Base-by-base conservation (phyloP, 2,113 vertebrate species). In the Pavo muticus region DNA sequence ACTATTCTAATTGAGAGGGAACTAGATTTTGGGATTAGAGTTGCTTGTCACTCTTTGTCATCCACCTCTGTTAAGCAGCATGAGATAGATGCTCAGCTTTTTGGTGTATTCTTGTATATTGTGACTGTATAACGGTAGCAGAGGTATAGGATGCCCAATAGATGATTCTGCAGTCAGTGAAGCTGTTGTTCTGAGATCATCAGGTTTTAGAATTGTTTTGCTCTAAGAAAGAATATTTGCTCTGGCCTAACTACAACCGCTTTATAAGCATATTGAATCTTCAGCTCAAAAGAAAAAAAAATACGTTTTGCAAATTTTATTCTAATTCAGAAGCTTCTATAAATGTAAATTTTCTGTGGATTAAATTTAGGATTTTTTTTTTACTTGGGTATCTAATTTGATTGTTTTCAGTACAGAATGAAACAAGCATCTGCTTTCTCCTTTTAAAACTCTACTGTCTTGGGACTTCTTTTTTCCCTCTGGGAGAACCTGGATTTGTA, bases 71-170 rank as follows among this genome's bases (percentile, higher is more conserved):
- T 69, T 72, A 60, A 82, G 40, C 37, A 64, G 21, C 4, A 3
- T 23, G 44, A 87, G 52, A 8, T 5, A 70, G 15, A 3, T 84
- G 14, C 48, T 84, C 85, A 40, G 20, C 30, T 85, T 85, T 24
- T 9, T 78, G 59, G 7, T 15, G 3, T 60, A 91, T 78, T 71
- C 39, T 87, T 78, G 37, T 16, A n/a, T 10, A 32, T 12, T 1
- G 19, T 70, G 10, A 7, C 32, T 65, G 9, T 3, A 1, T 6
- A 1, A 4, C 17, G 44, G 23, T 12, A 79, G 60, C 0, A 0
- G 10, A 84, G 40, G 18, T n/a, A 39, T 48, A 52, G 30, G 44
- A 42, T 19, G 42, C 17, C 23, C 35, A 29, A 44, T 7, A 5
- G 39, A 56, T 2, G 1, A 21, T 35, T 68, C 24, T 4, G 2